Evolutionary conservation across 1,140 invertebrate genomes (phyloP).

Genomic region (Achatina immaculata): DNA sequence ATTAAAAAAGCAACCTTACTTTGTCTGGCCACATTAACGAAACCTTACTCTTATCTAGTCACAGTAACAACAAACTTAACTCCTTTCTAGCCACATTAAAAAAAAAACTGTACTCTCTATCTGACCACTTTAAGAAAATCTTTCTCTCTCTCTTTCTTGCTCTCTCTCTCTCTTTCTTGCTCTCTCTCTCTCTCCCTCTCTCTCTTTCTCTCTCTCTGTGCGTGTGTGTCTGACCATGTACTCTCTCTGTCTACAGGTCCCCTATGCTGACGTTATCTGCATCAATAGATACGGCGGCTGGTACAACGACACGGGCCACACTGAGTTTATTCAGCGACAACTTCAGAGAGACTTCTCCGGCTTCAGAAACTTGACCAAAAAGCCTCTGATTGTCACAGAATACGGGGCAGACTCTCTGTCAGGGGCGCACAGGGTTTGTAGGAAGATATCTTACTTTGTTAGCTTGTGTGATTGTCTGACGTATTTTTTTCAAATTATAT

Average conservation of each 20-base stretch:
- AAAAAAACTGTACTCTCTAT: neutral
- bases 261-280: constrained; percentile 89
- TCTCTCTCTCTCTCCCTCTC: too few relatives aligned
- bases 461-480: too few relatives aligned
- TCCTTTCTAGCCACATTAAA: neutral
- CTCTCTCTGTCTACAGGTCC: constrained; percentile 74
- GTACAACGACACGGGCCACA: constrained; percentile 87
- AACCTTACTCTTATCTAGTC: neutral
- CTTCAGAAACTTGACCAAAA: constrained; percentile 87
- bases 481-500: too few relatives aligned
- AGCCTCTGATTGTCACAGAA: constrained; percentile 93
- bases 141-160: constrained; percentile 13
- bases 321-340: constrained; percentile 81
- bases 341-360: constrained; percentile 82
- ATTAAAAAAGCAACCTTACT: neutral
- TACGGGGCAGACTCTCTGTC: constrained; percentile 94
- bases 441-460: too few relatives aligned
- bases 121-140: neutral
- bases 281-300: constrained; percentile 96
- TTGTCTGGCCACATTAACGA: neutral
- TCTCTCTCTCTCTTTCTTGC: constrained; percentile 20
- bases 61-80: neutral
- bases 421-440: constrained; percentile 83
- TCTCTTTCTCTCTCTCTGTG: too few relatives aligned
- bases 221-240: too few relatives aligned